Percentiles rank a stretch among this genome's conserved stretches.
These are phyloP conservation scores for Brachionus koreanus DNA, from an alignment of 1,140 invertebrate species.

Conservation along the genomic window DNA sequence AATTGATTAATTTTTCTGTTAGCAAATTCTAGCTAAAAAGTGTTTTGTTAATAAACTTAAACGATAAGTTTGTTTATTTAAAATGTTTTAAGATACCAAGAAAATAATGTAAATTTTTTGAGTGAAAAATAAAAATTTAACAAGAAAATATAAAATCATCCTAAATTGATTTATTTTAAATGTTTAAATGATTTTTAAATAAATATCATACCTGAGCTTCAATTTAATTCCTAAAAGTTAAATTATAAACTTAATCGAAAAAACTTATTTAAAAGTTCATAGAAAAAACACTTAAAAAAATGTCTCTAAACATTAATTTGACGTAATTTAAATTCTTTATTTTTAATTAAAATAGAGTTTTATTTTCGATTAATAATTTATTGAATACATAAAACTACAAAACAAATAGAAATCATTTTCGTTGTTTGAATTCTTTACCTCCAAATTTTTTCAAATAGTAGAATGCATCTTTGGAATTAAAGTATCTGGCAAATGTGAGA, in stretches of 20 bases:
- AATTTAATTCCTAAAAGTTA: not conserved
- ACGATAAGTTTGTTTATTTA: not conserved
- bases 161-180: not conserved
- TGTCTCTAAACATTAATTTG: not conserved
- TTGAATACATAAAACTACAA: not conserved
- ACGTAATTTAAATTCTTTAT: not conserved
- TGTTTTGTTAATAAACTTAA: not conserved
- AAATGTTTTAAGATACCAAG: not conserved
- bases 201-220: not conserved
- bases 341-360: not conserved
- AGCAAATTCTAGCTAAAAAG: not conserved
- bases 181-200: not conserved
- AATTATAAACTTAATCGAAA: not conserved
- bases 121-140: no score
- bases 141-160: not conserved
- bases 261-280: not conserved
- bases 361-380: not conserved
- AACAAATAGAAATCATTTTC: not conserved
- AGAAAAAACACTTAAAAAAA: not conserved
- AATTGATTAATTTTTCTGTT: not conserved
- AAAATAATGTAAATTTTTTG: not conserved
- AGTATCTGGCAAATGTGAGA: not conserved
- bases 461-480: not conserved
- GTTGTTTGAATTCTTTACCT: constrained; percentile 17
- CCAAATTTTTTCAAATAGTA: constrained; percentile 4